Evolutionary conservation across 2,888 invertebrate species (phyloP).

Genomic region (Polydrusus tereticollis): DNA sequence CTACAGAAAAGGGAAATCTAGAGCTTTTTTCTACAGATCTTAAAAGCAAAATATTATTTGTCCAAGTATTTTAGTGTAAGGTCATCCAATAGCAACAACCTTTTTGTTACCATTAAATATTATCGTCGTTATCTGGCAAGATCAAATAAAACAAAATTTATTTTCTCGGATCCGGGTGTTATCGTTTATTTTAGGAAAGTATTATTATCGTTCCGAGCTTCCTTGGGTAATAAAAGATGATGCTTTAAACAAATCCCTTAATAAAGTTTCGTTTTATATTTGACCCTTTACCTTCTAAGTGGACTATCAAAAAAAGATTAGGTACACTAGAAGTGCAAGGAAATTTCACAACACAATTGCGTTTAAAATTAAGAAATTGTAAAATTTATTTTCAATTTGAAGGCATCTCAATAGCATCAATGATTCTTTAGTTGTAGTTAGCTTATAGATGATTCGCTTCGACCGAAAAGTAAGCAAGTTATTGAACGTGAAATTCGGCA

Average conservation of each 20-base stretch:
- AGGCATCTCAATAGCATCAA: too few species aligned
- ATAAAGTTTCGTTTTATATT: neutral
- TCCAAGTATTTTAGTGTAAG: neutral
- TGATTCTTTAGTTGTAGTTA: too few species aligned
- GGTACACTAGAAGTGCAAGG: too few species aligned
- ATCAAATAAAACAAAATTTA: slow-evolving; percentile 7
- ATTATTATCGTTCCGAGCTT: neutral
- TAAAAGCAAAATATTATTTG: neutral
- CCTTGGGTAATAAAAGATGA: neutral
- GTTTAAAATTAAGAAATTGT: too few species aligned
- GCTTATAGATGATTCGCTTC: too few species aligned
- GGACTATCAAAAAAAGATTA: too few species aligned
- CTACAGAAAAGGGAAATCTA: neutral
- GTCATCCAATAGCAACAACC: neutral
- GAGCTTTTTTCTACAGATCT: neutral
- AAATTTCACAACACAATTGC: too few species aligned
- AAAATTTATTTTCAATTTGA: too few species aligned
- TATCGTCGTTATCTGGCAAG: neutral
- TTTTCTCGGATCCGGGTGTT: neutral
- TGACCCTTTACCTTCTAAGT: too few species aligned
- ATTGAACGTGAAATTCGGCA: too few species aligned
- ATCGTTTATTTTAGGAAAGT: neutral
- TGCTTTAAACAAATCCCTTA: neutral
- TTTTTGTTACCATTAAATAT: neutral
- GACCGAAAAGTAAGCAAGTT: too few species aligned